phyloP scores from a whole-genome alignment of 2,888 invertebrate genomes.

The Pyralis farinalis region DNA sequence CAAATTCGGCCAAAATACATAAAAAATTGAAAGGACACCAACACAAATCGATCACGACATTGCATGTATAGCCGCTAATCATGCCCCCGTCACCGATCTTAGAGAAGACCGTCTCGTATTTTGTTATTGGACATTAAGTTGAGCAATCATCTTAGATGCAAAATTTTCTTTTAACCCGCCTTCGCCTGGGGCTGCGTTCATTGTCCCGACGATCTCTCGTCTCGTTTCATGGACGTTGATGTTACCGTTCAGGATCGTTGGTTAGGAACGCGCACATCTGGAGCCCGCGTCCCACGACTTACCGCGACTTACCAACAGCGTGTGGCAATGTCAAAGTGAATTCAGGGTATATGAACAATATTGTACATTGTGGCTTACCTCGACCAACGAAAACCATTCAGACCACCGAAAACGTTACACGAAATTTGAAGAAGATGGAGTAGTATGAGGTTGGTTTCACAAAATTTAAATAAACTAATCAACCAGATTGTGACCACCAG shows the following conservation, averaged over 20 bases:
- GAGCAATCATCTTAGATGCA: conserved; percentile 62
- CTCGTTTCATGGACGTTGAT: conserved; percentile 6
- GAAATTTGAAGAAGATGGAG: background rate
- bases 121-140: conserved; percentile 61
- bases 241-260: conserved; percentile 2
- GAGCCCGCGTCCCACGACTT: conserved; percentile 21
- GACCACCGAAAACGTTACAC: too few relatives aligned
- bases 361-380: background rate
- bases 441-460: conserved; percentile 1
- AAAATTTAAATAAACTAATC: background rate
- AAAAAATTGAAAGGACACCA: conserved; percentile 50
- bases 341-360: conserved; percentile 6
- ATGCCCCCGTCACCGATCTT: conserved; percentile 74
- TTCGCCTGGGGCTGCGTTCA: conserved; percentile 61
- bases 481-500: conserved; percentile 5
- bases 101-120: conserved; percentile 71
- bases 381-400: background rate
- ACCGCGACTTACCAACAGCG: conserved; percentile 16
- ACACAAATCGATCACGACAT: conserved; percentile 73
- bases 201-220: conserved; percentile 15
- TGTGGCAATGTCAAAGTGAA: conserved; percentile 11
- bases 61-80: conserved; percentile 79
- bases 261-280: conserved; percentile 13
- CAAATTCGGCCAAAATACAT: conserved; percentile 58
- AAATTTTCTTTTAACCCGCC: conserved; percentile 54